Evolutionary conservation across 1,140 invertebrate genomes (phyloP).

Genomic region (Frieseomelitta varia): DNA sequence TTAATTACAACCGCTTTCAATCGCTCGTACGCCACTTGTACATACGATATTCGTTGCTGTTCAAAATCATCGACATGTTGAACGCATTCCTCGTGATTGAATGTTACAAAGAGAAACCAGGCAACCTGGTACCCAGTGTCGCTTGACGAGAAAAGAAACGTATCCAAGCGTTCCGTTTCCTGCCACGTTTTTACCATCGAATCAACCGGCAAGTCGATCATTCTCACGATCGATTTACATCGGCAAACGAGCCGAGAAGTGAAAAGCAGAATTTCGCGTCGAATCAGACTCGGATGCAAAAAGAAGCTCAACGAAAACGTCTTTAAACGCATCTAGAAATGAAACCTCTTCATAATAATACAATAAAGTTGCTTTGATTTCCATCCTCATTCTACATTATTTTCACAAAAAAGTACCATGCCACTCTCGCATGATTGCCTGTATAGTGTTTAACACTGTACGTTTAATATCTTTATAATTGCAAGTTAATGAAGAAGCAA

Average conservation of each 20-base stretch:
- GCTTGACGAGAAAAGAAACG: not conserved
- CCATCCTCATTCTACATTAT: too few relatives aligned
- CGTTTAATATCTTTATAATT: too few relatives aligned
- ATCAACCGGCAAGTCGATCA: not conserved
- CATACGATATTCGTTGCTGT: not conserved
- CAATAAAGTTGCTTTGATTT: not conserved
- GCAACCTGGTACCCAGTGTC: not conserved
- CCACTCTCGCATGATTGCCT: too few relatives aligned
- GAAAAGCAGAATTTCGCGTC: not conserved
- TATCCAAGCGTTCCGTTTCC: not conserved
- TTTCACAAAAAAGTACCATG: too few relatives aligned
- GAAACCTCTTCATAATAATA: constrained; percentile 7
- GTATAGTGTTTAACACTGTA: too few relatives aligned
- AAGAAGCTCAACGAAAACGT: too few relatives aligned
- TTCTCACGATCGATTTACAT: constrained; percentile 34
- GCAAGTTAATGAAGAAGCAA: too few relatives aligned
- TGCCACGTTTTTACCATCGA: constrained; percentile 4
- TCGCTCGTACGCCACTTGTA: too few relatives aligned
- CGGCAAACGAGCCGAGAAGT: not conserved
- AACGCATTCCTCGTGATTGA: not conserved
- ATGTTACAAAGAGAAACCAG: not conserved
- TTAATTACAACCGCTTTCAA: too few relatives aligned
- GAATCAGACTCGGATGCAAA: not conserved
- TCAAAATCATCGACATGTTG: not conserved
- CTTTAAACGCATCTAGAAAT: too few relatives aligned